These are phyloP conservation scores for Aphelocoma coerulescens DNA, from an alignment of 2,113 vertebrate species.

Conservation along the genomic window DNA sequence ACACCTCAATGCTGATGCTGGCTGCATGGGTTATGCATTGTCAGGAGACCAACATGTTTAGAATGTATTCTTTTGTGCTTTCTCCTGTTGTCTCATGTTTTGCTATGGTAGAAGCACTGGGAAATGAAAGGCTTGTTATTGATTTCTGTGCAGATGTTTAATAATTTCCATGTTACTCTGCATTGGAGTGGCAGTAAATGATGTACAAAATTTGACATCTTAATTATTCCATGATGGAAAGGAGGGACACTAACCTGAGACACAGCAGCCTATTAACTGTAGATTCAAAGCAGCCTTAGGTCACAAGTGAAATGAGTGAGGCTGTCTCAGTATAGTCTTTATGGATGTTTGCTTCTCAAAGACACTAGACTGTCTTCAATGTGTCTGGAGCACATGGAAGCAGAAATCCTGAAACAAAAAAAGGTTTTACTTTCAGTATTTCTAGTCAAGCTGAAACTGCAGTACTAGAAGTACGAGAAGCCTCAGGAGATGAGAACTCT, in stretches of 20 bases:
- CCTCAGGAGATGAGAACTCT: neutral
- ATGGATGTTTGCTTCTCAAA: neutral
- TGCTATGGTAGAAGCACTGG: constrained; percentile 24
- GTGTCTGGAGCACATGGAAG: neutral
- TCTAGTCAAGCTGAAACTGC: neutral
- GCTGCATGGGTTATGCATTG: constrained; percentile 16
- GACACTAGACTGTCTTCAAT: neutral
- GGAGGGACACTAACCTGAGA: neutral
- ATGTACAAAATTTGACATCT: constrained; percentile 21
- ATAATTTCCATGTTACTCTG: constrained; percentile 24
- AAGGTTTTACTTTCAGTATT: neutral
- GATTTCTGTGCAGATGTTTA: constrained; percentile 62
- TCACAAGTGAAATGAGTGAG: neutral
- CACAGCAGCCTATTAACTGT: neutral
- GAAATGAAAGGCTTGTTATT: constrained; percentile 48
- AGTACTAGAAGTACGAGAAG: neutral
- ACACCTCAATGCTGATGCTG: neutral
- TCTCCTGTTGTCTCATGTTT: neutral
- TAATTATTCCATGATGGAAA: constrained; percentile 51
- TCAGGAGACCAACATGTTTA: constrained; percentile 11
- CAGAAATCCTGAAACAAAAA: neutral
- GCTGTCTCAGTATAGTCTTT: neutral
- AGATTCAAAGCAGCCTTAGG: neutral
- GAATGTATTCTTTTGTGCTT: constrained; percentile 27
- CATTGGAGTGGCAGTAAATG: neutral